These are phyloP conservation scores for Crenichthys baileyi DNA, from an alignment of 2,797 vertebrate genomes.

Conservation along the genomic window DNA sequence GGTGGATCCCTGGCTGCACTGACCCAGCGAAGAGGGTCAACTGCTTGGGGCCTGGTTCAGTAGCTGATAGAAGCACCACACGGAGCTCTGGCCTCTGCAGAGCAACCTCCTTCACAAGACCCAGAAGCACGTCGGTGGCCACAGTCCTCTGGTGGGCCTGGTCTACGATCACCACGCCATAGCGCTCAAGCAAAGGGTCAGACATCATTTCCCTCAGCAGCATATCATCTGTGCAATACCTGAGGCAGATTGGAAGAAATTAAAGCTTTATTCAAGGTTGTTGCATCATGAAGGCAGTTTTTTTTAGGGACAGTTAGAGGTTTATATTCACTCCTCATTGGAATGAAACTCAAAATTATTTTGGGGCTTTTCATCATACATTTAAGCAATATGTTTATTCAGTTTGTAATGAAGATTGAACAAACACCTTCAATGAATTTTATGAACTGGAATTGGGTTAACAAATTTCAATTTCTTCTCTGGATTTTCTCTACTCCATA, in stretches of 20 bases:
- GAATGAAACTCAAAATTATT: too few relatives aligned
- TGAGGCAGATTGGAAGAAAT: constrained; percentile 45
- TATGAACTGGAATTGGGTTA: too few relatives aligned
- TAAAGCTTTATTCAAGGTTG: background rate
- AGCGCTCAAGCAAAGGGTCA: constrained; percentile 83
- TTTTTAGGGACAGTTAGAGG: background rate
- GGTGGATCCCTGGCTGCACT: constrained; percentile 68
- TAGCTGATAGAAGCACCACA: constrained; percentile 82
- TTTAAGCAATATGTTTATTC: too few relatives aligned
- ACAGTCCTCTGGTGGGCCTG: constrained; percentile 88
- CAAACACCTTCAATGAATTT: too few relatives aligned
- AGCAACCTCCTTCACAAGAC: constrained; percentile 84
- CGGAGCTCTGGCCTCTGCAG: constrained; percentile 84
- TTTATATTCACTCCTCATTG: background rate
- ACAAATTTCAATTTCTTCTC: too few relatives aligned
- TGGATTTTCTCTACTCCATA: too few relatives aligned
- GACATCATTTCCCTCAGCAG: constrained; percentile 92
- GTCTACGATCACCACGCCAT: constrained; percentile 86
- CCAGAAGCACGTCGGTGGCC: constrained; percentile 84
- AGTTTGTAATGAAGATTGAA: too few relatives aligned
- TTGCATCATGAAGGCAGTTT: background rate
- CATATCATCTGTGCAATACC: constrained; percentile 88
- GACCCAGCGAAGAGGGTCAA: constrained; percentile 67
- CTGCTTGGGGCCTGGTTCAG: constrained; percentile 67
- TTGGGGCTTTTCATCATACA: too few relatives aligned